phyloP scores from a whole-genome alignment of 2,113 vertebrate species.

The Hemiscyllium ocellatum region DNA sequence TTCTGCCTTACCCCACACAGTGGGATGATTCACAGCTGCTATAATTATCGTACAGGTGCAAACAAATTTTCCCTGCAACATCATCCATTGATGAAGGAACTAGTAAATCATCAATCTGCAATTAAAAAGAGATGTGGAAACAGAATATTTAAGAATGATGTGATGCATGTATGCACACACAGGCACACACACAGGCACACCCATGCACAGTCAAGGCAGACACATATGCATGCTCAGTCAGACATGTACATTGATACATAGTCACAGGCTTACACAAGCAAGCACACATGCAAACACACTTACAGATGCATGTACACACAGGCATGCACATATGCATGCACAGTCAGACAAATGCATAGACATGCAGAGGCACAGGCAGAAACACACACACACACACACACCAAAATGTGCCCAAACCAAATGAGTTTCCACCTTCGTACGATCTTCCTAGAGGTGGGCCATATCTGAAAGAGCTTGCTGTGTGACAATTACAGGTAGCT shows the following conservation, averaged over 20 bases:
- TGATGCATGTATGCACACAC: not conserved
- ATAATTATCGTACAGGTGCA: not conserved
- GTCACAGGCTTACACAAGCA: not conserved
- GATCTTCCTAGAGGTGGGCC: not conserved
- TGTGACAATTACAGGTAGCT: too few species aligned
- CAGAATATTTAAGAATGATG: not conserved
- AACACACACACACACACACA: not conserved
- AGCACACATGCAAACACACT: too few species aligned
- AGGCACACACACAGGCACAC: too few species aligned
- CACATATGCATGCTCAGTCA: not conserved
- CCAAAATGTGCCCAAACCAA: not conserved
- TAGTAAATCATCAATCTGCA: not conserved
- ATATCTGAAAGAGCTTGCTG: too few species aligned
- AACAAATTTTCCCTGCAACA: not conserved
- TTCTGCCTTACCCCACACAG: not conserved
- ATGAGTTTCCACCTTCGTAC: not conserved
- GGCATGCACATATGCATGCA: too few species aligned
- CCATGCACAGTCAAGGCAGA: not conserved
- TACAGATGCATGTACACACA: too few species aligned
- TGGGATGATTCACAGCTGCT: not conserved
- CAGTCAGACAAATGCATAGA: too few species aligned
- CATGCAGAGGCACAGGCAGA: too few species aligned
- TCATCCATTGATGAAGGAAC: not conserved
- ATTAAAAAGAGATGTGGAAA: not conserved
- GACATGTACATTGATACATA: not conserved